Base-by-base conservation (phyloP, 2,113 vertebrate species). In the Trachemys scripta region DNA sequence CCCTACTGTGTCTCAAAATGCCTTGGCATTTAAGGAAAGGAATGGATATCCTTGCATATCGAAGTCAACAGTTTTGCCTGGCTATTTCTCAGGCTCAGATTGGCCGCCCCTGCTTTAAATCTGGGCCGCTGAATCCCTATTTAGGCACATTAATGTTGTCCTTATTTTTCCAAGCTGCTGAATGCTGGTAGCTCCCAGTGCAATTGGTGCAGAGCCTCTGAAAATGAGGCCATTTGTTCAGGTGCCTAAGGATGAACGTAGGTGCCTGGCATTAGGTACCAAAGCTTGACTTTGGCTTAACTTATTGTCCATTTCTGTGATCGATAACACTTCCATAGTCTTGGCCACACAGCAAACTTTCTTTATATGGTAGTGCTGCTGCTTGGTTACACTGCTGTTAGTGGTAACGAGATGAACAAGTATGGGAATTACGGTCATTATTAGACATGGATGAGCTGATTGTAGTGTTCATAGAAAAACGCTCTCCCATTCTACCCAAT, bases 121-220 rank as follows among this genome's bases (percentile, higher is more conserved):
- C 5, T 7, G 29, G 57, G 1, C 1, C 9, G 57, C 24, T 85
- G 22, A 65, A 50, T 14, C 89, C 2, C 2, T 82, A 12, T 62
- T 51, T 79, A 80, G 27, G 6, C 80, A 1, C 27, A 78, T 57
- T 38, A 82, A 6, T 72, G 2, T 86, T 20, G 0, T 54, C 17
- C 53, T 6, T 8, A n/a, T 65, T 82, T 57, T 57, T 84, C 45
- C 4, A n/a, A 85, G 6, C 5, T 79, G 22, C 54, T 0, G 0
- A 16, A 38, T 1, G 1, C 31, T 49, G 19, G 1, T 10, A 2
- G 83, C 92, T 92, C 85, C 7, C 29, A 89, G 81, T 87, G 31
- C 27, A 11, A 79, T 16, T 50, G 57, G 0, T n/a, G 8, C 47
- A 79, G 4, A 50, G 5, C 4, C 4, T 47, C 29, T 81, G 50